Percentiles rank a stretch among this genome's conserved stretches.
phyloP scores from a whole-genome alignment of 2,888 invertebrate species.

The Cylindroiulus punctatus region DNA sequence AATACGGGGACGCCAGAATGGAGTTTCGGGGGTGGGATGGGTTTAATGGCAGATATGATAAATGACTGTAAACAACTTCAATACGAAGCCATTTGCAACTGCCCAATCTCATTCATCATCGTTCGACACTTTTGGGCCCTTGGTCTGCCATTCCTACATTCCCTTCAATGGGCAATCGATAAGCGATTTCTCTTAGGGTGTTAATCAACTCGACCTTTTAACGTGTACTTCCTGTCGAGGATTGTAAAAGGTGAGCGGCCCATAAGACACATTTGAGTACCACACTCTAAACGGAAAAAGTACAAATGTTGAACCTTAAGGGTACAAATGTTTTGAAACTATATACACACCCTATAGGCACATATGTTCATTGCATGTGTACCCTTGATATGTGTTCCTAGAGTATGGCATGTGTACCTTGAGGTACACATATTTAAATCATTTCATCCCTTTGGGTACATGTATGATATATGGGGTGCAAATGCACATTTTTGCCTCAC shows the following conservation, averaged over 20 bases:
- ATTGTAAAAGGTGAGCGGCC: background rate
- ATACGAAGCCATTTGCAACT: conserved; percentile 48
- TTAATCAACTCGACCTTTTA: background rate
- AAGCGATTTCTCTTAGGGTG: background rate
- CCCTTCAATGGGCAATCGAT: background rate
- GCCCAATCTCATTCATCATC: conserved; percentile 49
- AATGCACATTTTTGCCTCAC: too few species aligned
- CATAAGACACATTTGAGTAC: too few species aligned
- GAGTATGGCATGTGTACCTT: too few species aligned
- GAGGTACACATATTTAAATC: too few species aligned
- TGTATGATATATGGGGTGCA: too few species aligned
- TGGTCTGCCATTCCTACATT: background rate
- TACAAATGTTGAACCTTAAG: too few species aligned
- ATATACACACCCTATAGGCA: too few species aligned
- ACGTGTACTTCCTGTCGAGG: background rate
- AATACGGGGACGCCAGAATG: conserved; percentile 16
- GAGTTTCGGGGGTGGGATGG: background rate
- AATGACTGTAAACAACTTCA: conserved; percentile 56
- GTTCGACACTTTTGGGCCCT: conserved; percentile 43
- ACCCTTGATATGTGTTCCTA: too few species aligned
- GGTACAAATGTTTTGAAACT: too few species aligned
- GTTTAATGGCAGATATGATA: conserved; percentile 54
- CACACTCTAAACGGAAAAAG: too few species aligned
- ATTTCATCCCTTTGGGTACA: too few species aligned
- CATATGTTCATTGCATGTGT: too few species aligned